Evolutionary conservation across 2,888 invertebrate genomes (phyloP).

Genomic region (Scrobipalpa atriplicella): DNA sequence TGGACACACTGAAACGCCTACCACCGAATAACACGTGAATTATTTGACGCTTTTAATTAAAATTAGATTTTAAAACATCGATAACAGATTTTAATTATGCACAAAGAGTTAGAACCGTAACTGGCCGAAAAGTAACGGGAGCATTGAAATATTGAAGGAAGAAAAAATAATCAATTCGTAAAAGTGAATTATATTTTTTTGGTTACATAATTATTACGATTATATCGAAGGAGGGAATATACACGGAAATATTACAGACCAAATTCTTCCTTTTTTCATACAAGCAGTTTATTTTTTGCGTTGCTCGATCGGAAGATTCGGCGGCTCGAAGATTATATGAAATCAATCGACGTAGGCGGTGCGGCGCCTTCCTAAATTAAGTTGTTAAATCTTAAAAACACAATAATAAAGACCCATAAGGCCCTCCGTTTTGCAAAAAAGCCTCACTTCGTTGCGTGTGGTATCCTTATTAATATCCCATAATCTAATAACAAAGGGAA

Average conservation of each 20-base stretch:
- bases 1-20: slow-evolving; percentile 71
- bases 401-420: slow-evolving; percentile 68
- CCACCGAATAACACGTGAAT: slow-evolving; percentile 77
- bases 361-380: slow-evolving; percentile 77
- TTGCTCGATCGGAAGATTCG: slow-evolving; percentile 57
- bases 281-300: slow-evolving; percentile 57
- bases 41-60: slow-evolving; percentile 82
- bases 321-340: slow-evolving; percentile 74
- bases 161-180: slow-evolving; percentile 4
- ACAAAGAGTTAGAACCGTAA: slow-evolving; percentile 61
- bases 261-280: slow-evolving; percentile 11
- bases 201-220: background rate
- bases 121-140: slow-evolving; percentile 55
- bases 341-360: slow-evolving; percentile 77
- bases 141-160: slow-evolving; percentile 23
- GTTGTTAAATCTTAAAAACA: slow-evolving; percentile 74
- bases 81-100: slow-evolving; percentile 77
- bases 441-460: slow-evolving; percentile 62
- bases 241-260: slow-evolving; percentile 10
- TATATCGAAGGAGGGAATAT: background rate
- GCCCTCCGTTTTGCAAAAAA: slow-evolving; percentile 69
- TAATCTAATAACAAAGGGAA: slow-evolving; percentile 58
- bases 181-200: background rate
- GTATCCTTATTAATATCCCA: slow-evolving; percentile 67
- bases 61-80: slow-evolving; percentile 73